Evolutionary conservation across 2,888 invertebrate species (phyloP), one percentile per base, ranked within the genome.

Genomic region (Smittia aterrima): DNA sequence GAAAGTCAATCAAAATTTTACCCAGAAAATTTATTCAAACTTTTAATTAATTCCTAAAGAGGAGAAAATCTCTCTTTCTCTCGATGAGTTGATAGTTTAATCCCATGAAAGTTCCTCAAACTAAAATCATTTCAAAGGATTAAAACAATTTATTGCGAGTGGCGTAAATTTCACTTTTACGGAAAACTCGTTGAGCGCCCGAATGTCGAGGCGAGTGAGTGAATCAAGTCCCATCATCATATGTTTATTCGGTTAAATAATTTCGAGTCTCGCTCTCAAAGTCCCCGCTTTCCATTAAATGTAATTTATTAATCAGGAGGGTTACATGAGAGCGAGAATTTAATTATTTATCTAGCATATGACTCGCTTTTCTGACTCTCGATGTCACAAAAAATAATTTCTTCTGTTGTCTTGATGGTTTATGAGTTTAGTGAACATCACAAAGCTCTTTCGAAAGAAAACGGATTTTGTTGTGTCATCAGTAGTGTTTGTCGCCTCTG

Each of bases 231-330:
- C 4, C 16, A 47, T 11, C 11, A 47, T 47, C 47, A 47, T n/a
- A 47, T 47, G 47, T 47, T 47, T 47, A n/a, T 47, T 47, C 47
- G 13, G 47, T 47, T 47, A 47, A 47, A 47, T 47, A 47, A 47
- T 47, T 47, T 38, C 9, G 38, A 47, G 11, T 7, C 47, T 47
- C 47, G 13, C 47, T n/a, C 47, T 47, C 16, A 3, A 47, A n/a
- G 38, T 38, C n/a, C n/a, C n/a, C 38, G 38, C 38, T 38, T 47
- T n/a, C 4, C 47, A 47, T 47, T 47, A 47, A 47, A 47, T 16
- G 47, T 47, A 13, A 47, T 47, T 47, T 47, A 47, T 47, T 47
- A 47, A 47, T 47, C 47, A 47, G 47, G 13, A 13, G 47, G 47
- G 47, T 47, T 47, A 47, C 47, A n/a, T 7, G 47, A 47, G 47